Conservation (phyloP, 2,113 vertebrate genomes). For the Gymnogyps californianus region DNA sequence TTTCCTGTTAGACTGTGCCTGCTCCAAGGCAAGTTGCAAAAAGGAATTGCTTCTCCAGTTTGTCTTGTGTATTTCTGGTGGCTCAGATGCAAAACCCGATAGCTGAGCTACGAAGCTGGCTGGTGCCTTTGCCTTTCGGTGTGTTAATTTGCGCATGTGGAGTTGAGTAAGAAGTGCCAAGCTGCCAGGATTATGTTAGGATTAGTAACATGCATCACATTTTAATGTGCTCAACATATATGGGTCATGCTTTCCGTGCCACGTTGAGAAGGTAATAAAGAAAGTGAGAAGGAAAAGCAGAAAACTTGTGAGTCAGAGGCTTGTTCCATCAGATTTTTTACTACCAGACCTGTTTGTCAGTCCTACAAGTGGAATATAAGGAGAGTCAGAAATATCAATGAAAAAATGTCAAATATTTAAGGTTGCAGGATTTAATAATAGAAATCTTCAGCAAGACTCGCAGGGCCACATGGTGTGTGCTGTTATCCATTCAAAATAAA, state of each 20-base stretch:
- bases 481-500: not conserved
- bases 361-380: not conserved
- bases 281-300: not conserved
- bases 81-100: constrained; percentile 50
- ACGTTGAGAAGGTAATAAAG: constrained; percentile 6
- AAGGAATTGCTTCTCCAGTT: constrained; percentile 45
- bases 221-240: constrained; percentile 26
- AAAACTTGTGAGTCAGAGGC: not conserved
- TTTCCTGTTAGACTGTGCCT: constrained; percentile 27
- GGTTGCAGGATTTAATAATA: constrained; percentile 8
- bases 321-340: not conserved
- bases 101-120: constrained; percentile 50
- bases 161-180: constrained; percentile 40
- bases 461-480: not conserved
- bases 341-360: not conserved
- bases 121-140: constrained; percentile 58
- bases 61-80: constrained; percentile 41
- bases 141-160: constrained; percentile 39
- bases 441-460: not conserved
- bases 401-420: constrained; percentile 39
- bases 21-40: constrained; percentile 49
- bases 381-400: constrained; percentile 9
- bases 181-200: constrained; percentile 54
- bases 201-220: constrained; percentile 49
- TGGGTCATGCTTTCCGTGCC: not conserved